phyloP scores from a whole-genome alignment of 2,113 vertebrate genomes.

The Pseudorhombus dupliciocellatus region DNA sequence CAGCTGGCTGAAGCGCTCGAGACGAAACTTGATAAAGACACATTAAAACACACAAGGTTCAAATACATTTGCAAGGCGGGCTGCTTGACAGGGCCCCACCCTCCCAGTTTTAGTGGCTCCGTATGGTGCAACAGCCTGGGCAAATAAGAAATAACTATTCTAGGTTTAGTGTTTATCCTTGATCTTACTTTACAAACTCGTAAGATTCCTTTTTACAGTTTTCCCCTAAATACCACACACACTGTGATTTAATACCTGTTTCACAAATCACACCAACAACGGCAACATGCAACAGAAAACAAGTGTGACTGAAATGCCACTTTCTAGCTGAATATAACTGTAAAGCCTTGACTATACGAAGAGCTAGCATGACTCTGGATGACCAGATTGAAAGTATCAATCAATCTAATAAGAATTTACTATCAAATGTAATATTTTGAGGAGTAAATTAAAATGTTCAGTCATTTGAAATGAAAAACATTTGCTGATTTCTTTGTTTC shows the following conservation, averaged over 20 bases:
- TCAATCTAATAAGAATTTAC: not conserved
- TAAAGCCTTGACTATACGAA: too few relatives aligned
- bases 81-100: slow-evolving; percentile 8
- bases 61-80: slow-evolving; percentile 34
- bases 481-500: not conserved
- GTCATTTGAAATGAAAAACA: not conserved
- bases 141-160: slow-evolving; percentile 36
- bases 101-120: slow-evolving; percentile 40
- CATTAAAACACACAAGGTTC: slow-evolving; percentile 44
- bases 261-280: not conserved
- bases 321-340: too few relatives aligned
- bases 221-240: not conserved
- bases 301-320: not conserved
- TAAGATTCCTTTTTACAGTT: not conserved
- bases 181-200: slow-evolving; percentile 5
- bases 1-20: slow-evolving; percentile 20
- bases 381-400: not conserved
- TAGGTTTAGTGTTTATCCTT: slow-evolving; percentile 22
- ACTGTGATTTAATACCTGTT: not conserved
- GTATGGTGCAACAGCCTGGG: slow-evolving; percentile 37
- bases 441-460: not conserved
- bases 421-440: not conserved
- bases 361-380: not conserved
- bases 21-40: slow-evolving; percentile 59
- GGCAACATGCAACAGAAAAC: not conserved